These are phyloP conservation scores for Andricus quercusramuli DNA, from an alignment of 2,888 invertebrate species.

Conservation along the genomic window DNA sequence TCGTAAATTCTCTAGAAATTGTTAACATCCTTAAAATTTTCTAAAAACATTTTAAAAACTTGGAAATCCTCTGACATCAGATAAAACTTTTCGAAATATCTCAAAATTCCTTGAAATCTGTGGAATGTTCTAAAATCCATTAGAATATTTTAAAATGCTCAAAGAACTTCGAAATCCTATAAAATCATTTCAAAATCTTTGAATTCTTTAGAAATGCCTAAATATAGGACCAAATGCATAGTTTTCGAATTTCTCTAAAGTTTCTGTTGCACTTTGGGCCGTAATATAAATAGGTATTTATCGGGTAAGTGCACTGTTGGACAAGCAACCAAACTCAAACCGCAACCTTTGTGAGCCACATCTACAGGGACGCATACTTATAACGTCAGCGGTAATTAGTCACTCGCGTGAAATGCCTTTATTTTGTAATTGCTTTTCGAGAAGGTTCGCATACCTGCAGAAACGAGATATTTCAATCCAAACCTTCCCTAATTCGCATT, in stretches of 20 bases:
- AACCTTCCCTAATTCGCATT: conserved; percentile 7
- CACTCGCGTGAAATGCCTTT: conserved; percentile 53
- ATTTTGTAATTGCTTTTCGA: conserved; percentile 51
- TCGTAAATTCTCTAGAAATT: too few relatives aligned
- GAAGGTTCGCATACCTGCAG: conserved; percentile 50
- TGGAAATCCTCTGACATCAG: too few relatives aligned
- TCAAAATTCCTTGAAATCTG: too few relatives aligned
- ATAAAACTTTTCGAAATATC: too few relatives aligned
- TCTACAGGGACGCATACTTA: not conserved
- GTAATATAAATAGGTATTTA: not conserved
- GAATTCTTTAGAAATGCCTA: not conserved
- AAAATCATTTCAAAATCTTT: too few relatives aligned
- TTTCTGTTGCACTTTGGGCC: not conserved
- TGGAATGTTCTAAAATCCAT: too few relatives aligned
- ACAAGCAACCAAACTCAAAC: conserved; percentile 25
- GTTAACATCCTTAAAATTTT: too few relatives aligned
- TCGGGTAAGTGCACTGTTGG: not conserved
- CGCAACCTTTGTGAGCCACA: conserved; percentile 14
- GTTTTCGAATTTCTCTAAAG: not conserved
- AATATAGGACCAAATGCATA: not conserved
- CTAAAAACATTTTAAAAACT: too few relatives aligned
- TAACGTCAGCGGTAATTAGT: conserved; percentile 53
- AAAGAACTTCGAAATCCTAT: too few relatives aligned
- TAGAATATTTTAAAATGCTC: too few relatives aligned
- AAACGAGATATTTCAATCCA: conserved; percentile 58